Evolutionary conservation across 2,113 vertebrate genomes (phyloP), one percentile per base, ranked within the genome.

Genomic region (Microcebus ravelobensis): DNA sequence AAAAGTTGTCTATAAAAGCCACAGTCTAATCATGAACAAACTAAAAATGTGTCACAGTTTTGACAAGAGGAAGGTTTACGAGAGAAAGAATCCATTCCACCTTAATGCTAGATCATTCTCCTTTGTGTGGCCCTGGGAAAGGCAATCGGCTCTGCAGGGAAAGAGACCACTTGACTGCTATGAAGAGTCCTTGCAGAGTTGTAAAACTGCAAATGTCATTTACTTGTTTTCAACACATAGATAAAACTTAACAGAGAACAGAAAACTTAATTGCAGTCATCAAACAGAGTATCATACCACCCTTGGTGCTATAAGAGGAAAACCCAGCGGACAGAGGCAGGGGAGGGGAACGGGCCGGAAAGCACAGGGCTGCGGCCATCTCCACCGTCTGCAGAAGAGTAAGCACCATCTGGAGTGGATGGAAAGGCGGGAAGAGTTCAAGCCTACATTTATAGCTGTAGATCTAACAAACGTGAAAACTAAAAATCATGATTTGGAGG

Each of bases 181-280:
- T 21, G 42, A 85, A 85, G 14, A 59, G 6, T 42, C 42, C 7
- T 65, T 80, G 50, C 1, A 3, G 59, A 79, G 6, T 48, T 73
- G 7, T 45, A 73, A 68, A 67, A 21, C 65, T n/a, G 61, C 15
- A 29, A 48, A 55, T 67, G 9, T 34, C 5, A 3, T 55, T 80
- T 77, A 55, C 45, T 79, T 79, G 29, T 61, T 91, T 52, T 61
- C 59, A 4, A 55, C 52, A 55, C 36, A 52, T n/a, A 88, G 34
- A 83, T 73, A 77, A 86, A 92, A 65, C 31, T 48, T 86, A 85
- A 73, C 77, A 91, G 84, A 90, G 74, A 34, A 48, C 21, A 82
- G 57, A 89, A 86, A 57, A 59, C 31, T 82, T 76, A 52, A 63
- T 52, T 83, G 73, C 0, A 3, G 36, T 34, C 59, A 65, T 87